Evolutionary conservation across 2,113 vertebrate genomes (phyloP), one percentile per base, ranked within the genome.

Genomic region (Silurus meridionalis): DNA sequence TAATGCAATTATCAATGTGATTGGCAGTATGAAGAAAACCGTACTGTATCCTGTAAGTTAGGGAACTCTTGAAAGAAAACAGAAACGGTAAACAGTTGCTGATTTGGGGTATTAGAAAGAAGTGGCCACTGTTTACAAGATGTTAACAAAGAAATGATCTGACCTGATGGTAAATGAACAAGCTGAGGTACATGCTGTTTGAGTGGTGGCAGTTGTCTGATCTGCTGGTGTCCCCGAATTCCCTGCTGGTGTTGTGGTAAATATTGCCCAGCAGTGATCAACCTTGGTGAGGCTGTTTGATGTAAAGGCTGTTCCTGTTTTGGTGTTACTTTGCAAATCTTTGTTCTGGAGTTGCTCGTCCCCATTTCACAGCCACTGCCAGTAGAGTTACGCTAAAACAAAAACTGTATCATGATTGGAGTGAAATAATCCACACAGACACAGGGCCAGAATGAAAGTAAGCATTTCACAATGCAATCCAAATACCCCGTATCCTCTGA

Each of bases 261-360:
- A 0, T 84, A 69, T 0, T 89, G 84, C 60, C 90, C 85, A 83
- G 89, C 77, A 66, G 92, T 89, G 23, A 91, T 84, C 55, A 89
- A 91, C 91, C 91, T 93, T 15, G 87, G 80, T 50, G 89, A 90
- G 84, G 89, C 21, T 50, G 77, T 46, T 4, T 67, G 80, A 46
- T 53, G 37, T 46, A 19, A 19, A 37, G 71, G 82, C 58, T 86
- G 81, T 72, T 53, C 87, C 46, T 90, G 82, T 87, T 88, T 90
- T 57, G 94, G 92, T 60, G 86, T 90, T 21, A 94, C 93, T 88
- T 91, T 91, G 80, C 79, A 85, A 88, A 88, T 84, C 84, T 91
- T 89, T 82, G 89, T 83, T 91, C 92, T 93, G 87, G 94, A 93
- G 75, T 88, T 89, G 71, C 67, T 88, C 5, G 91, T 93, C n/a